Evolutionary conservation across 1,140 invertebrate species (phyloP).

Genomic region (Helicoverpa armigera): DNA sequence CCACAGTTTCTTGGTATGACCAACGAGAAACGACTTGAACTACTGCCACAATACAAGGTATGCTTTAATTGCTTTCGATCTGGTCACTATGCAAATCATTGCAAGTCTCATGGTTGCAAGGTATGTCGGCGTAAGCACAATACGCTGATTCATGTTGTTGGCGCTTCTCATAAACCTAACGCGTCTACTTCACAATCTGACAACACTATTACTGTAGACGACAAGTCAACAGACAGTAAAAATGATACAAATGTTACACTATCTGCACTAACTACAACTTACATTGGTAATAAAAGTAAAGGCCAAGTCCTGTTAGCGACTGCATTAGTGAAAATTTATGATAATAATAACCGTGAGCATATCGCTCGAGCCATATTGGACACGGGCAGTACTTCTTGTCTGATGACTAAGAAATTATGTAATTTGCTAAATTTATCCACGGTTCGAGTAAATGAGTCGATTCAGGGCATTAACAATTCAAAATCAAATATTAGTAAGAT

Average conservation of each 20-base stretch:
- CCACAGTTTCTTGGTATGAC: constrained; percentile 56
- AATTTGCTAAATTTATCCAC: constrained; percentile 6
- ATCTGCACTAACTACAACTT: background rate
- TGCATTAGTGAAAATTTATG: constrained; percentile 16
- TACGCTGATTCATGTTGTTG: constrained; percentile 23
- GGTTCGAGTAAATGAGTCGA: background rate
- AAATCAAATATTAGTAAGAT: constrained; percentile 11
- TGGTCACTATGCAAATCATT: constrained; percentile 60
- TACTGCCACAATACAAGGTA: constrained; percentile 55
- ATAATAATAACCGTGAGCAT: constrained; percentile 28
- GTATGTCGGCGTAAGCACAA: constrained; percentile 42
- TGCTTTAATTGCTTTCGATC: constrained; percentile 59
- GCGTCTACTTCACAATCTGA: background rate
- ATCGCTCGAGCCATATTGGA: constrained; percentile 31
- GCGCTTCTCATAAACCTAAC: background rate
- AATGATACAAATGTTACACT: background rate
- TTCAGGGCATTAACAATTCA: constrained; percentile 34
- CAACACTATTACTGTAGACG: background rate
- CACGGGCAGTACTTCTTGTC: constrained; percentile 31
- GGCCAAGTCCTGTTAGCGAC: constrained; percentile 14
- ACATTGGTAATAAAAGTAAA: background rate
- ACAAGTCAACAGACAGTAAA: background rate
- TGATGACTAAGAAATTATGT: constrained; percentile 37
- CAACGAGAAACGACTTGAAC: constrained; percentile 52
- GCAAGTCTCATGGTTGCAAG: constrained; percentile 57